Conservation (phyloP, 1,140 invertebrate species). For the Bombus pascuorum region DNA sequence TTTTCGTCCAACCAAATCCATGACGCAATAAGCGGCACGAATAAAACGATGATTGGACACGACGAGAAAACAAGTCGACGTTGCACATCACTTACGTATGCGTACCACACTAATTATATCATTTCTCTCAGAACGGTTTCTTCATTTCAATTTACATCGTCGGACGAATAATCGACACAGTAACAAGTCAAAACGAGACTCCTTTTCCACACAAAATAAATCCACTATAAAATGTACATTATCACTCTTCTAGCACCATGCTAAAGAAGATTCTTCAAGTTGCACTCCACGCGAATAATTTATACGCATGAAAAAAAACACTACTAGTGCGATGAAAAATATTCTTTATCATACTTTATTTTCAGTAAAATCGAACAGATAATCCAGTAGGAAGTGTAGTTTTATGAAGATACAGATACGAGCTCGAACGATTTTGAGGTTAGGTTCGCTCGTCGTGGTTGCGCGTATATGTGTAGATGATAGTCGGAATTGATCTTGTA, state of each 20-base stretch:
- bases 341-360: background rate
- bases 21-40: conserved; percentile 32
- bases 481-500: conserved; percentile 15
- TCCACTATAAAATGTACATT: background rate
- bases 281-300: background rate
- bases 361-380: too few relatives aligned
- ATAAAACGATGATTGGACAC: conserved; percentile 3
- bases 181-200: background rate
- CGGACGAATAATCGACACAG: background rate
- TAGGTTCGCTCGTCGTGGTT: conserved; percentile 37
- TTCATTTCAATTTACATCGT: conserved; percentile 21
- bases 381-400: background rate
- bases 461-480: conserved; percentile 37
- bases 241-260: background rate
- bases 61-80: background rate
- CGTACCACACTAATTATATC: conserved; percentile 28
- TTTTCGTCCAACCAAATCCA: conserved; percentile 14
- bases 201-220: background rate
- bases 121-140: background rate
- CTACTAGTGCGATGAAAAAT: background rate
- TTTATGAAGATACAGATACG: background rate
- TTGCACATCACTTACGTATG: conserved; percentile 15
- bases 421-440: conserved; percentile 38
- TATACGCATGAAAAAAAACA: background rate
- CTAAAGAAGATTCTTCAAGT: too few relatives aligned